These are phyloP conservation scores for Cryptoprocta ferox DNA, from an alignment of 2,797 vertebrate genomes.

Conservation along the genomic window DNA sequence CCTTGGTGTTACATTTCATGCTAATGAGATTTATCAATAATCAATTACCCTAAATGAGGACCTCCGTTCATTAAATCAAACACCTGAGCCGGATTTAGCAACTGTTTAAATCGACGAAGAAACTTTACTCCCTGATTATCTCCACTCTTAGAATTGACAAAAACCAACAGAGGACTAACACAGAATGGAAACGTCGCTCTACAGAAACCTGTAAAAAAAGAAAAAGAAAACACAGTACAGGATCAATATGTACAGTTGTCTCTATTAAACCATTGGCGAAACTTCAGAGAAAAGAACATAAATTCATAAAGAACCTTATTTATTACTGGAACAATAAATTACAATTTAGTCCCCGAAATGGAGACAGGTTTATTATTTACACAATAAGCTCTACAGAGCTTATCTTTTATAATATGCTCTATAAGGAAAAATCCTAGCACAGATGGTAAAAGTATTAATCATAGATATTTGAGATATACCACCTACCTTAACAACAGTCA, in stretches of 20 bases:
- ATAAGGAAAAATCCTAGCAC: conserved; percentile 25
- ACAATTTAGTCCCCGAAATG: background rate
- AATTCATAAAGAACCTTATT: conserved; percentile 27
- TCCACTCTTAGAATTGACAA: conserved; percentile 99
- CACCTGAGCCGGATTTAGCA: conserved; percentile 98
- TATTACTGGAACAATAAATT: conserved; percentile 5
- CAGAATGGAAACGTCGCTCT: conserved; percentile 98
- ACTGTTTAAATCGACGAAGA: conserved; percentile 98
- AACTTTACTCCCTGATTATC: conserved; percentile 99
- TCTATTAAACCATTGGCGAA: conserved; percentile 77
- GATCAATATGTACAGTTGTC: conserved; percentile 68
- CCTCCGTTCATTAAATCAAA: conserved; percentile 99
- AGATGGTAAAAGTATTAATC: background rate
- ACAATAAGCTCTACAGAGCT: background rate
- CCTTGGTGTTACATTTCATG: conserved; percentile 48
- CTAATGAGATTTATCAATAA: conserved; percentile 70
- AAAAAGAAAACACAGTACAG: conserved; percentile 73
- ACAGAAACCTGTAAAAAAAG: conserved; percentile 94
- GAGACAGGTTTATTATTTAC: conserved; percentile 2
- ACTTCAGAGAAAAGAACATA: conserved; percentile 74
- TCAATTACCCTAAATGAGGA: conserved; percentile 96
- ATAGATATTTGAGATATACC: background rate
- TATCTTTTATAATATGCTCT: background rate
- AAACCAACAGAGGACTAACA: conserved; percentile 97
- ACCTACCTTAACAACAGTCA: background rate